Conservation (phyloP, 2,113 vertebrate species). For the Nothocercus julius region DNA sequence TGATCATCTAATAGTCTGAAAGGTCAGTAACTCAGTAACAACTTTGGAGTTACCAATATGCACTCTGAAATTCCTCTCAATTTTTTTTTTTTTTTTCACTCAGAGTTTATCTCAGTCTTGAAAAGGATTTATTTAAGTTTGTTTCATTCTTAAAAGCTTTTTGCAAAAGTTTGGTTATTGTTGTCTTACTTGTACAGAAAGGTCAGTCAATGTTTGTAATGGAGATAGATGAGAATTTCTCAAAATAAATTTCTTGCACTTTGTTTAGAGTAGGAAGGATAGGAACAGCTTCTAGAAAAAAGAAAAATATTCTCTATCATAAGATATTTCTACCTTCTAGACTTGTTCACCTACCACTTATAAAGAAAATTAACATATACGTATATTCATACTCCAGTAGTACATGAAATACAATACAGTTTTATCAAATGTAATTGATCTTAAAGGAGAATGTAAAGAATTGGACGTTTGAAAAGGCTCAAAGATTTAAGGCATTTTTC, state of each 20-base stretch:
- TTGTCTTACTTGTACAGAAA: not conserved
- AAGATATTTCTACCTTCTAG: not conserved
- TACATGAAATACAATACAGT: not conserved
- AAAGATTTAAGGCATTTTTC: not conserved
- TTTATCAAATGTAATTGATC: not conserved
- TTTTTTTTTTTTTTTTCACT: not conserved
- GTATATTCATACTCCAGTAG: not conserved
- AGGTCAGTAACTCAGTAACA: not conserved
- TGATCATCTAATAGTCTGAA: not conserved
- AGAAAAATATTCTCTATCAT: not conserved
- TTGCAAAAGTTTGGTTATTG: conserved; percentile 9
- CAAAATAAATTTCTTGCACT: not conserved
- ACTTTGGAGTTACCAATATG: not conserved
- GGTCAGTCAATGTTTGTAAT: not conserved
- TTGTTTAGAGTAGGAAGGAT: not conserved
- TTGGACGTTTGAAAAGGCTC: not conserved
- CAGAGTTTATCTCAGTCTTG: not conserved
- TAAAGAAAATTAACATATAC: not conserved
- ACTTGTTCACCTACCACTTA: not conserved
- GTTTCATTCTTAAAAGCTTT: not conserved
- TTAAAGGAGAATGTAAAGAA: not conserved
- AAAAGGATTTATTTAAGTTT: not conserved
- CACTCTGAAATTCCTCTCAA: not conserved
- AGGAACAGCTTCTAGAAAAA: not conserved
- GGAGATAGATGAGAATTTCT: conserved; percentile 4